Evolutionary conservation across 2,888 invertebrate genomes (phyloP).

Genomic region (Ditula angustiorana): DNA sequence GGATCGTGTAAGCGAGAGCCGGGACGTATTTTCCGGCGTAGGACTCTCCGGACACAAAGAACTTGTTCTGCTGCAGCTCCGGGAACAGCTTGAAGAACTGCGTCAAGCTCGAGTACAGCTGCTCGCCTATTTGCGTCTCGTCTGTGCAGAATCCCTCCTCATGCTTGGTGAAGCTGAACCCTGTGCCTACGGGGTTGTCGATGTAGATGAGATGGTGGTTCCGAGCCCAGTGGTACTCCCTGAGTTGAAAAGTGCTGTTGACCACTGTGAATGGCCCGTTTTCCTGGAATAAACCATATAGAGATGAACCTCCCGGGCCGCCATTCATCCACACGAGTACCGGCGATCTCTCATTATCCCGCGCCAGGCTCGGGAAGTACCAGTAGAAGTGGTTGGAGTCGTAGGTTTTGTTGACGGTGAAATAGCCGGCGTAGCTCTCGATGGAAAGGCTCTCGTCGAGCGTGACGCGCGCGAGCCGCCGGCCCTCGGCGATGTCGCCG

Average conservation of each 20-base stretch:
- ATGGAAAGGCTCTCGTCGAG: slow-evolving; percentile 86
- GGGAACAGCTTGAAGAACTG: slow-evolving; percentile 95
- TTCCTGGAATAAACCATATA: slow-evolving; percentile 93
- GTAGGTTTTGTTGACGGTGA: slow-evolving; percentile 92
- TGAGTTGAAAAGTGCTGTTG: slow-evolving; percentile 76
- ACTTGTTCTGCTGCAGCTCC: slow-evolving; percentile 89
- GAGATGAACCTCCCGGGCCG: slow-evolving; percentile 92
- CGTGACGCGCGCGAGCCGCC: slow-evolving; percentile 81
- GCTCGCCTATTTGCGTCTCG: slow-evolving; percentile 91
- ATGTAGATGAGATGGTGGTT: slow-evolving; percentile 94
- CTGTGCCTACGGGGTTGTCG: slow-evolving; percentile 97
- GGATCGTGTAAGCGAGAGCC: slow-evolving; percentile 90
- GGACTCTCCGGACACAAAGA: slow-evolving; percentile 96
- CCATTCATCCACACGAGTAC: slow-evolving; percentile 94
- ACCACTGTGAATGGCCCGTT: slow-evolving; percentile 89
- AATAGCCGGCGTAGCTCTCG: slow-evolving; percentile 90
- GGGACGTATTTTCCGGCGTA: slow-evolving; percentile 93
- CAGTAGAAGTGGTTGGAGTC: slow-evolving; percentile 96
- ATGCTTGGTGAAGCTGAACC: slow-evolving; percentile 94
- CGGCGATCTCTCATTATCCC: slow-evolving; percentile 84
- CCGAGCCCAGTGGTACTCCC: slow-evolving; percentile 92
- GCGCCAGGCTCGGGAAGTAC: slow-evolving; percentile 92
- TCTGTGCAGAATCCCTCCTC: slow-evolving; percentile 91
- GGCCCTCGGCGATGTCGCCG: slow-evolving; percentile 89
- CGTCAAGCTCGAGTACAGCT: slow-evolving; percentile 90